These are phyloP conservation scores for Drosophila melanogaster DNA, from an alignment of 1,140 invertebrate species.

Conservation along the genomic window Release_6_plus_ISO1_MT NT_033779.5:3221001-3221500, in stretches of 20 bases:
- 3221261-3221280: conserved; percentile 24
- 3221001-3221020: conserved; percentile 52
- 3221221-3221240: conserved; percentile 59
- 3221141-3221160: conserved; percentile 9
- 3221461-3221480: conserved; percentile 48
- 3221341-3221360: conserved; percentile 41
- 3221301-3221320: conserved; percentile 10
- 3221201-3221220: background rate
- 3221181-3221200: background rate
- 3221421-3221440: conserved; percentile 26
- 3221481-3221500: conserved; percentile 59
- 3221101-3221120: conserved; percentile 4
- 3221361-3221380: background rate
- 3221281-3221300: conserved; percentile 1
- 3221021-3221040: conserved; percentile 4
- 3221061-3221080: conserved; percentile 62
- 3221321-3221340: conserved; percentile 6
- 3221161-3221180: conserved; percentile 10
- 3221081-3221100: conserved; percentile 37
- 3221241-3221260: conserved; percentile 51
- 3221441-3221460: conserved; percentile 32
- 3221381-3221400: conserved; percentile 15
- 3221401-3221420: conserved; percentile 38
- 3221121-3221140: conserved; percentile 3
- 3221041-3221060: conserved; percentile 19